phyloP scores from a whole-genome alignment of 2,797 vertebrate genomes.

The Paedocypris micromegethes region DNA sequence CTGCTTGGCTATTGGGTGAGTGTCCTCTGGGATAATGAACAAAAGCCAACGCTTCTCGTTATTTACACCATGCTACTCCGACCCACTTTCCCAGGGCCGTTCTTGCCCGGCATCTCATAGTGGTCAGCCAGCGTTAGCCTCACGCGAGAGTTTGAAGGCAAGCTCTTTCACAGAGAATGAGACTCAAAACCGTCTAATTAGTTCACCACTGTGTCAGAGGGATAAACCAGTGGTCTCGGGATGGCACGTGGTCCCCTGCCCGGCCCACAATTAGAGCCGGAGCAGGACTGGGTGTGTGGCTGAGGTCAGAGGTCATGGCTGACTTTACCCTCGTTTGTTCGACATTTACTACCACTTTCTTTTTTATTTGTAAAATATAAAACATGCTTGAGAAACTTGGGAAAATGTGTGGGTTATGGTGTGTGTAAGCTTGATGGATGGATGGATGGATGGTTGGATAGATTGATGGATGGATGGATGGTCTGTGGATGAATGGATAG shows the following conservation, averaged over 20 bases:
- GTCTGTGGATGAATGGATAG: no score
- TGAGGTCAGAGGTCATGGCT: conserved; percentile 42
- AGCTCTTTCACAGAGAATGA: no score
- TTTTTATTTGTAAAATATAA: no score
- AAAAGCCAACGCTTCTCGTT: conserved; percentile 12
- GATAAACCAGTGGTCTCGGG: conserved; percentile 40
- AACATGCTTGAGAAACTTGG: no score
- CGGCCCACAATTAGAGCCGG: conserved; percentile 43
- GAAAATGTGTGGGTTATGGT: no score
- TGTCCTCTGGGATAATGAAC: not conserved
- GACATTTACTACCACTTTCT: not conserved
- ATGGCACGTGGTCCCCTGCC: conserved; percentile 43
- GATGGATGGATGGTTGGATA: no score
- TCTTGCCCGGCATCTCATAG: conserved; percentile 33
- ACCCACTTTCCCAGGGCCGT: conserved; percentile 2
- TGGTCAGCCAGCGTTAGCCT: conserved; percentile 40
- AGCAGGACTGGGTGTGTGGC: conserved; percentile 36
- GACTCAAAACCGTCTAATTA: conserved; percentile 73
- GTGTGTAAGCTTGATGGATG: no score
- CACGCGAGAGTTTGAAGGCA: no score
- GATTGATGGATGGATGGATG: no score
- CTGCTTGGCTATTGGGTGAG: conserved; percentile 71
- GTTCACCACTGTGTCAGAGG: conserved; percentile 83
- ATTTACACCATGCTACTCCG: not conserved
- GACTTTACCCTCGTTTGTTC: no score